phyloP scores from a whole-genome alignment of 30 jellyfish, hydroid and myxozoan genomes.

The Morbakka virulenta region DNA sequence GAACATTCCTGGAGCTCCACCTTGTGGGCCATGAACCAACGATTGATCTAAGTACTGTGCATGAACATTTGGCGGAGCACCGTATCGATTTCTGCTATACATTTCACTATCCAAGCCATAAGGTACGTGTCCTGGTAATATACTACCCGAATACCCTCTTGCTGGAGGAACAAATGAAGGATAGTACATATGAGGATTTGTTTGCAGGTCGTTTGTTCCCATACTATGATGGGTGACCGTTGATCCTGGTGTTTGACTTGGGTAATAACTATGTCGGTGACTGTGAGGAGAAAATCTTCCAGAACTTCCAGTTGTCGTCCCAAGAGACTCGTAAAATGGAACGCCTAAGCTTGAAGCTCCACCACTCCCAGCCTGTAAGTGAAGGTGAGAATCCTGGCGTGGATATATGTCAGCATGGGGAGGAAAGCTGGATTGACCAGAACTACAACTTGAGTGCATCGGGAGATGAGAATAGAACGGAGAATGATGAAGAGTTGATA shows the following conservation, averaged over 20 bases:
- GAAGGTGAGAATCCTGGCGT: constrained; percentile 84
- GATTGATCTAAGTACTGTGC: constrained; percentile 89
- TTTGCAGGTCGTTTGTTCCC: constrained; percentile 64
- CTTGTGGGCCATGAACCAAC: constrained; percentile 77
- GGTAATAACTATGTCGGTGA: constrained; percentile 81
- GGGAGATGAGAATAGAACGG: constrained; percentile 63
- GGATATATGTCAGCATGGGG: constrained; percentile 85
- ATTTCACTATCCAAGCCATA: constrained; percentile 77
- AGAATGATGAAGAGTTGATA: constrained; percentile 49
- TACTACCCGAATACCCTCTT: constrained; percentile 63
- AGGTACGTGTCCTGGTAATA: constrained; percentile 74
- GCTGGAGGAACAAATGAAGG: constrained; percentile 97
- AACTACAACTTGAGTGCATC: constrained; percentile 84
- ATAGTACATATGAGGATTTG: constrained; percentile 84
- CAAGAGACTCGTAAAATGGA: constrained; percentile 74
- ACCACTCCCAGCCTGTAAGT: constrained; percentile 59
- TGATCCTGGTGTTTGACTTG: constrained; percentile 62
- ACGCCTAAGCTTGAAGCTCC: constrained; percentile 63
- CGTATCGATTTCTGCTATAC: constrained; percentile 81
- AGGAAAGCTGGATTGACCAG: constrained; percentile 77
- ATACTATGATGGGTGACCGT: constrained; percentile 80
- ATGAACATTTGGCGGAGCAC: constrained; percentile 90
- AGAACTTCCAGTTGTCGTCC: constrained; percentile 66
- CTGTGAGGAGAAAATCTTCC: constrained; percentile 89
- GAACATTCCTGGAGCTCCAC: constrained; percentile 81